Evolutionary conservation across 2,797 vertebrate genomes (phyloP).

Genomic region (Lindbergichthys nudifrons): DNA sequence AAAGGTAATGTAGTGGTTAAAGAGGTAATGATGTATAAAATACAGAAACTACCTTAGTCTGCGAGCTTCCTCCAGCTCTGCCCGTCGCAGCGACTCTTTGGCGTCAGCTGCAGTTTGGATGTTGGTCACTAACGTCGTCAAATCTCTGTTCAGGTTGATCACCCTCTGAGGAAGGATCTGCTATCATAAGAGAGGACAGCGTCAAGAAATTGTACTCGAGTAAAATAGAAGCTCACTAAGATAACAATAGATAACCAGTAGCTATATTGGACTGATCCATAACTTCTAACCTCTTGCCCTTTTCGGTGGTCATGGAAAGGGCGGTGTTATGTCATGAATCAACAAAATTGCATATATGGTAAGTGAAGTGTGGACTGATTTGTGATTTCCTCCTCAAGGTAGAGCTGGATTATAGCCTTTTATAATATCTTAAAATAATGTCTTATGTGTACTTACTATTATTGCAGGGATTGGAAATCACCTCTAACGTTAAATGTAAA

Average conservation of each 20-base stretch:
- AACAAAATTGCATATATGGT: not conserved
- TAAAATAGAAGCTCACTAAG: not conserved
- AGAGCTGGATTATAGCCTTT: not conserved
- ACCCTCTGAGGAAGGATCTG: conserved; percentile 72
- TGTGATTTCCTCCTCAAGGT: not conserved
- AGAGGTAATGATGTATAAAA: not conserved
- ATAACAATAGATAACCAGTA: not conserved
- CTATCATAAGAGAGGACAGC: not conserved
- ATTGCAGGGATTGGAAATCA: too few relatives aligned
- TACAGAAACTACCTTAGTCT: conserved; percentile 81
- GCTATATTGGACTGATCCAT: not conserved
- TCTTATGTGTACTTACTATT: too few relatives aligned
- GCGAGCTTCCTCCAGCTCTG: conserved; percentile 78
- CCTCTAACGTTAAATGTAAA: too few relatives aligned
- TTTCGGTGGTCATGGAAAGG: not conserved
- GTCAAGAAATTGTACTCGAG: not conserved
- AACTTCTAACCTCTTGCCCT: not conserved
- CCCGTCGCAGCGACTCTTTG: conserved; percentile 81
- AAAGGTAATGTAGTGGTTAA: not conserved
- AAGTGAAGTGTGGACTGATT: not conserved
- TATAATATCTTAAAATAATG: too few relatives aligned
- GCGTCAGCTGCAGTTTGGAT: conserved; percentile 85
- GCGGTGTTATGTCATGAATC: not conserved
- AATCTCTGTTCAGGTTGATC: conserved; percentile 80
- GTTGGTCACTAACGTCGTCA: conserved; percentile 84